These are phyloP conservation scores for Paradisaea rubra DNA, from an alignment of 2,113 vertebrate species.

Conservation along the genomic window DNA sequence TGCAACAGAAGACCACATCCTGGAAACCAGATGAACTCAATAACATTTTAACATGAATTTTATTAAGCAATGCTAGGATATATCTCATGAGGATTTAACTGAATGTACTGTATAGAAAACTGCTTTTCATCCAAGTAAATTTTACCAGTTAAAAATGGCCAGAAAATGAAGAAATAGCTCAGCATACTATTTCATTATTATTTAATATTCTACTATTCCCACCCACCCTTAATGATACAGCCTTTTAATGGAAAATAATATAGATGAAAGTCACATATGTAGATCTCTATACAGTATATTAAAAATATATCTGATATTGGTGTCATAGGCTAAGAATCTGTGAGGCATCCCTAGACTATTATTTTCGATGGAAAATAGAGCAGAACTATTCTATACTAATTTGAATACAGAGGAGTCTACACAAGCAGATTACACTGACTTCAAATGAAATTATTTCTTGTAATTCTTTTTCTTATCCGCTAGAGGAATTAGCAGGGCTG, in stretches of 20 bases:
- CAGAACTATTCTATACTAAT: background rate
- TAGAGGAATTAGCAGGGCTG: background rate
- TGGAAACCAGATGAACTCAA: background rate
- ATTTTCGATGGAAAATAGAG: background rate
- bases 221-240: background rate
- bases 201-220: background rate
- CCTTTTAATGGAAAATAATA: background rate
- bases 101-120: background rate
- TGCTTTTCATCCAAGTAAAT: background rate
- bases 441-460: background rate
- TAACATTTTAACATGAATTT: background rate
- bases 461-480: background rate
- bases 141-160: background rate
- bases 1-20: background rate
- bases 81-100: background rate
- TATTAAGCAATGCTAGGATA: background rate
- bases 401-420: background rate
- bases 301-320: background rate
- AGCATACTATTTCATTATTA: background rate
- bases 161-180: background rate
- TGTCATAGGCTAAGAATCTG: background rate
- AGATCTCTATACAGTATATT: background rate
- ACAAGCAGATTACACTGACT: background rate
- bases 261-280: background rate
- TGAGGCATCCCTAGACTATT: background rate